Evolutionary conservation across 2,888 invertebrate genomes (phyloP), one percentile per base, ranked within the genome.

Genomic region (Candidula unifasciata): DNA sequence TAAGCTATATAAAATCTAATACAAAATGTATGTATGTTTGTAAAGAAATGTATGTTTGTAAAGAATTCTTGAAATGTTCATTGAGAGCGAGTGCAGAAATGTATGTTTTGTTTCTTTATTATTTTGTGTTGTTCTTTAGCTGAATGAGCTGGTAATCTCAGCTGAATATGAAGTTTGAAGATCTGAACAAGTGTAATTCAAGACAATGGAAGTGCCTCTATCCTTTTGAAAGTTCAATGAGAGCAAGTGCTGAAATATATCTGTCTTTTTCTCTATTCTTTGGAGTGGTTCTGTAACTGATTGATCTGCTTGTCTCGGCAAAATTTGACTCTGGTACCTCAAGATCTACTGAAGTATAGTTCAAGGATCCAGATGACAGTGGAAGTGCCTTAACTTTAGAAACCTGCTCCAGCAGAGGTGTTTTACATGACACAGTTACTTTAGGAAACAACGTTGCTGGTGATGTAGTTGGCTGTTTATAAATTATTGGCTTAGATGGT

Each of bases 161-260:
- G n/a, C n/a, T n/a, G n/a, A n/a, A n/a, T n/a, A n/a, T n/a, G n/a
- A n/a, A n/a, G n/a, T n/a, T n/a, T n/a, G n/a, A n/a, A n/a, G n/a
- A n/a, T n/a, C n/a, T n/a, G n/a, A n/a, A n/a, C n/a, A n/a, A n/a
- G n/a, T 54, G 18, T 54, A 54, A 18, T 54, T 16, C 57, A 54
- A n/a, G n/a, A n/a, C n/a, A 8, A 21, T n/a, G n/a, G n/a, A n/a
- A n/a, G n/a, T 69, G 21, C 24, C 6, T 54, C 27, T 69, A 83
- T 16, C 90, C 94, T 68, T 90, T 88, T 24, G 92, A 90, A 27
- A 92, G 86, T 84, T 92, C 92, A 73, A 92, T 89, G 2, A 92
- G 88, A 21, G 92, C 92, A 13, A 92, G 83, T 10, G 92, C 92
- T n/a, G 91, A 90, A 57, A 92, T 90, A 89, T 90, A 90, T 74